Evolutionary conservation across 2,113 vertebrate species (phyloP).

Genomic region (Rhea pennata): DNA sequence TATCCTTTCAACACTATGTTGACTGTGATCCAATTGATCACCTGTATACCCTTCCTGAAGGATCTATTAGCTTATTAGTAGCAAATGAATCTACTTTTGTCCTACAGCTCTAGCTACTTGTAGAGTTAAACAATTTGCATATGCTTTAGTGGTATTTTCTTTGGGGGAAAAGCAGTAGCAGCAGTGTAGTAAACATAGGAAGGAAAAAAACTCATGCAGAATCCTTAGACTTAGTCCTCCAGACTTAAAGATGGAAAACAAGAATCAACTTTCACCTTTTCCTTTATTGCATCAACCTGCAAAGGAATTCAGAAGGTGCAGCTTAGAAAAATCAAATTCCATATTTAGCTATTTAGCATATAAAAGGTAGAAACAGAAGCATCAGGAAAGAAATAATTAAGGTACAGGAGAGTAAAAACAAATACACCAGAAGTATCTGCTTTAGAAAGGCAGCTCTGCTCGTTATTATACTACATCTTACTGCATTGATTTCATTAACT

Average conservation of each 20-base stretch:
- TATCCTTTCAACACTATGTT: background rate
- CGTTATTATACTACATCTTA: background rate
- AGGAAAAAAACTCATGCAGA: constrained; percentile 93
- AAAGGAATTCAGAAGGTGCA: constrained; percentile 99
- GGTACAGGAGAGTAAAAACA: constrained; percentile 72
- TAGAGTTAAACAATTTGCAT: constrained; percentile 83
- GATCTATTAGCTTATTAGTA: constrained; percentile 82
- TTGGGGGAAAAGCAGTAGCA: constrained; percentile 88
- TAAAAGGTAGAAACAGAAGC: constrained; percentile 86
- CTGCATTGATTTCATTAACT: background rate
- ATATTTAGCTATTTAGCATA: constrained; percentile 83
- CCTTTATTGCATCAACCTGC: constrained; percentile 96
- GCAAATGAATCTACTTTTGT: constrained; percentile 78
- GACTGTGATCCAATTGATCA: constrained; percentile 84
- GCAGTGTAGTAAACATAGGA: constrained; percentile 86
- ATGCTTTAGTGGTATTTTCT: constrained; percentile 88
- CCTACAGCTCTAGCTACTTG: constrained; percentile 83
- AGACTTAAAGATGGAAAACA: constrained; percentile 96
- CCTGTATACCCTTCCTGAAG: constrained; percentile 77
- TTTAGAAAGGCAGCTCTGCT: constrained; percentile 61
- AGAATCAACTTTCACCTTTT: constrained; percentile 98
- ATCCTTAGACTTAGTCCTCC: constrained; percentile 93
- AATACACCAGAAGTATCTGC: constrained; percentile 76
- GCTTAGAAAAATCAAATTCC: constrained; percentile 85
- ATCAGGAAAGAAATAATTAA: constrained; percentile 80